A percentile compares a stretch with the other conserved stretches of the same genome.
Evolutionary conservation across 2,888 invertebrate genomes (phyloP).

Genomic region (Lissocephala sabroskyi): DNA sequence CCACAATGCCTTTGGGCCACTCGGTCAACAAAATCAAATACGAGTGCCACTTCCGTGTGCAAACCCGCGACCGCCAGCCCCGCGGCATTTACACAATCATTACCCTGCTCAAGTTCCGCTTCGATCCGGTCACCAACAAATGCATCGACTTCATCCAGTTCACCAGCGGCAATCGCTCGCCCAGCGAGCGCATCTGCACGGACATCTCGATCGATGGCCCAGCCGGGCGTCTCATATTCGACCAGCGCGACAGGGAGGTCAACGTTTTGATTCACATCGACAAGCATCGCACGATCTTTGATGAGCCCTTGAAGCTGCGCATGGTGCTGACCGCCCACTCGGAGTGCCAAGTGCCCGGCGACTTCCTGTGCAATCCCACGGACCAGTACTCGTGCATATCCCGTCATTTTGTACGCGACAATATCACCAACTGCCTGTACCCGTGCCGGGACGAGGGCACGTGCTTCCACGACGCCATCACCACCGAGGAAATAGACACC

Average conservation of each 20-base stretch:
- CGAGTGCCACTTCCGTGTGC: slow-evolving; percentile 66
- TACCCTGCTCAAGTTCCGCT: slow-evolving; percentile 67
- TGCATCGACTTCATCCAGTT: slow-evolving; percentile 70
- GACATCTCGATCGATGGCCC: slow-evolving; percentile 67
- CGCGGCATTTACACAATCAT: slow-evolving; percentile 68
- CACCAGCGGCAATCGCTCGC: slow-evolving; percentile 60
- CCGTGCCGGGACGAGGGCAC: slow-evolving; percentile 69
- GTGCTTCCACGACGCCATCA: slow-evolving; percentile 63
- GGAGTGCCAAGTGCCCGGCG: slow-evolving; percentile 59
- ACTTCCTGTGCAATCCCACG: slow-evolving; percentile 63
- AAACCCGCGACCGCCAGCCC: slow-evolving; percentile 52
- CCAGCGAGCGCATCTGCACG: slow-evolving; percentile 64
- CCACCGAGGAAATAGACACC: slow-evolving; percentile 56
- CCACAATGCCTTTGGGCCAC: slow-evolving; percentile 53
- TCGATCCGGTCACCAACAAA: slow-evolving; percentile 46
- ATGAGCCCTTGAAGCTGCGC: slow-evolving; percentile 63
- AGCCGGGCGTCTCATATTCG: slow-evolving; percentile 60
- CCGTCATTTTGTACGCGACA: slow-evolving; percentile 67
- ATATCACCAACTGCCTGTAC: slow-evolving; percentile 67
- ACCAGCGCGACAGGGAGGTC: slow-evolving; percentile 64
- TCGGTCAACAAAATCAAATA: slow-evolving; percentile 60
- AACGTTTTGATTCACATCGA: slow-evolving; percentile 63
- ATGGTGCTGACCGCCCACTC: slow-evolving; percentile 69
- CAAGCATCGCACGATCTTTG: slow-evolving; percentile 44
- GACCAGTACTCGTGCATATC: slow-evolving; percentile 68